Conservation (phyloP, 2,888 invertebrate species). For the Xestoiulus laeticollis region DNA sequence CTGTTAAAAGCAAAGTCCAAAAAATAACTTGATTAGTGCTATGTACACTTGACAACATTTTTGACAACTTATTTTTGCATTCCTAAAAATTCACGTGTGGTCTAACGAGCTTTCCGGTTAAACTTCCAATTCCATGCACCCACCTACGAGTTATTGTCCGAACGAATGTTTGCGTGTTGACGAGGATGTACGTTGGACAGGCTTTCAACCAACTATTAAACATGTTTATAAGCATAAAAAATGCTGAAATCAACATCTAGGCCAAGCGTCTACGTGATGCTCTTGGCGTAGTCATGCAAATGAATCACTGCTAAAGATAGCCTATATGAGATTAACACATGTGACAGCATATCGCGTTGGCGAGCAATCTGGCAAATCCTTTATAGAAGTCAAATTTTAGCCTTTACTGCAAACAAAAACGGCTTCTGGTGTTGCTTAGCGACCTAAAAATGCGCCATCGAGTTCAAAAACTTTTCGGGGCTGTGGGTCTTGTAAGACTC, state of each 20-base stretch:
- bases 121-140: neutral
- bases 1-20: neutral
- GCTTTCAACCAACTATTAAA: neutral
- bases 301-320: neutral
- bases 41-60: neutral
- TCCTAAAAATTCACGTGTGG: neutral
- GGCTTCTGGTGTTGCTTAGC: neutral
- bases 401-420: neutral
- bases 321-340: neutral
- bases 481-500: too few relatives aligned
- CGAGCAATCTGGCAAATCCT: neutral
- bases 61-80: neutral
- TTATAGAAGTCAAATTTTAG: neutral
- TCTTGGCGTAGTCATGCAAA: neutral
- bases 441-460: neutral
- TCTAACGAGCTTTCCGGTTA: neutral
- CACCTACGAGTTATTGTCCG: constrained; percentile 1
- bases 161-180: constrained; percentile 2
- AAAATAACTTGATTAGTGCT: neutral
- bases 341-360: neutral
- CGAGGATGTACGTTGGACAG: neutral
- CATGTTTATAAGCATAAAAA: neutral
- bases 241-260: neutral
- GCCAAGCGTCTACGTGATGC: neutral
- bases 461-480: neutral